phyloP scores from a whole-genome alignment of 2,113 vertebrate species.

The Chelonoidis abingdonii region DNA sequence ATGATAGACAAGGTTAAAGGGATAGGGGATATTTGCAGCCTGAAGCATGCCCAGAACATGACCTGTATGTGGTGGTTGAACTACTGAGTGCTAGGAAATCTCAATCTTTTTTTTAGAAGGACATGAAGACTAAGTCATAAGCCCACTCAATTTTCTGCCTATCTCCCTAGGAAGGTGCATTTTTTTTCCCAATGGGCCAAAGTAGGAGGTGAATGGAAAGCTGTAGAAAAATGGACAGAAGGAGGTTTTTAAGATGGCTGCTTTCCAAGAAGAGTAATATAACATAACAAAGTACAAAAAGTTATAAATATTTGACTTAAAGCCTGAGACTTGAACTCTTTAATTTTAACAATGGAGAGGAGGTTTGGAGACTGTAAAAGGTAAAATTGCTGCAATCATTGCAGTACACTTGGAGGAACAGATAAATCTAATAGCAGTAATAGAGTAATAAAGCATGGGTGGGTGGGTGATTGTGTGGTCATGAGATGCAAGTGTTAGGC shows the following conservation, averaged over 20 bases:
- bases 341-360: neutral
- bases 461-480: neutral
- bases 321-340: neutral
- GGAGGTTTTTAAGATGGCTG: neutral
- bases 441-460: accelerated
- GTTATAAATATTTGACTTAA: neutral
- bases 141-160: neutral
- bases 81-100: too few relatives aligned
- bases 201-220: neutral
- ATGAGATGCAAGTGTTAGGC: neutral
- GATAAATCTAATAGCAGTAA: neutral
- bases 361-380: neutral
- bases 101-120: neutral
- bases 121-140: neutral
- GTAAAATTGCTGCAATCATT: neutral
- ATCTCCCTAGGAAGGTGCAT: neutral
- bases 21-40: too few relatives aligned
- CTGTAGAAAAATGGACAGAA: neutral
- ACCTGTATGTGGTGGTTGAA: too few relatives aligned
- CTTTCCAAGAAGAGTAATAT: neutral
- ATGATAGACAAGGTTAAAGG: neutral
- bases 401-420: neutral
- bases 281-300: neutral
- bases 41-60: too few relatives aligned
- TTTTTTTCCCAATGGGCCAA: neutral